Evolutionary conservation across 1,140 invertebrate genomes (phyloP).

Genomic region (Ridgeia piscesae): DNA sequence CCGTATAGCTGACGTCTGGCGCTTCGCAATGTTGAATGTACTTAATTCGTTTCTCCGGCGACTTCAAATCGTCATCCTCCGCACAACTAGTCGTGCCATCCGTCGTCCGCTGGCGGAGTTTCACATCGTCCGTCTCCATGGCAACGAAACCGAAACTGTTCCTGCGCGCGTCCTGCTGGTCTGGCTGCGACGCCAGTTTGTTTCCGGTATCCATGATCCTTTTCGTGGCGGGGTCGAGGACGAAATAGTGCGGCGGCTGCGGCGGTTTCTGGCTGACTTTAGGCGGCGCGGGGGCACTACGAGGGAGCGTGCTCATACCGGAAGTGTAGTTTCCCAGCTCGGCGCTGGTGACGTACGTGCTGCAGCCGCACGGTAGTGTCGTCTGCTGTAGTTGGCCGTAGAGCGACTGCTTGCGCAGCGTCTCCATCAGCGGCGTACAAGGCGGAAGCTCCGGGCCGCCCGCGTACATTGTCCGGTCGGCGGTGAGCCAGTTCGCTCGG

Average conservation of each 20-base stretch:
- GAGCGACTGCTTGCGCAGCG: not conserved
- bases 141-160: constrained; percentile 21
- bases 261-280: not conserved
- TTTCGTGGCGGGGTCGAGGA: not conserved
- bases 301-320: constrained; percentile 59
- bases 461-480: not conserved
- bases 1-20: constrained; percentile 11
- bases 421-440: constrained; percentile 17
- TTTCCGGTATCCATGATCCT: not conserved
- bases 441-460: constrained; percentile 11
- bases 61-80: not conserved
- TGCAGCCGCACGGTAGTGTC: constrained; percentile 19
- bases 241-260: constrained; percentile 5
- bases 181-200: not conserved
- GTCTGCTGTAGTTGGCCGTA: constrained; percentile 12
- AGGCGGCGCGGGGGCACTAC: constrained; percentile 62
- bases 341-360: constrained; percentile 8
- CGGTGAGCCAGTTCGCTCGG: not conserved
- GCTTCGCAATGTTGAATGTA: not conserved
- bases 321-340: not conserved
- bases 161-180: not conserved
- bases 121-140: constrained; percentile 15
- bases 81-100: not conserved
- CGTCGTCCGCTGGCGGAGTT: not conserved
- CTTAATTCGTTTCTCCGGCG: not conserved